A percentile compares a stretch with the other conserved stretches of the same genome.
These are phyloP conservation scores for Lobophora halterata DNA, from an alignment of 2,888 invertebrate genomes.

Conservation along the genomic window DNA sequence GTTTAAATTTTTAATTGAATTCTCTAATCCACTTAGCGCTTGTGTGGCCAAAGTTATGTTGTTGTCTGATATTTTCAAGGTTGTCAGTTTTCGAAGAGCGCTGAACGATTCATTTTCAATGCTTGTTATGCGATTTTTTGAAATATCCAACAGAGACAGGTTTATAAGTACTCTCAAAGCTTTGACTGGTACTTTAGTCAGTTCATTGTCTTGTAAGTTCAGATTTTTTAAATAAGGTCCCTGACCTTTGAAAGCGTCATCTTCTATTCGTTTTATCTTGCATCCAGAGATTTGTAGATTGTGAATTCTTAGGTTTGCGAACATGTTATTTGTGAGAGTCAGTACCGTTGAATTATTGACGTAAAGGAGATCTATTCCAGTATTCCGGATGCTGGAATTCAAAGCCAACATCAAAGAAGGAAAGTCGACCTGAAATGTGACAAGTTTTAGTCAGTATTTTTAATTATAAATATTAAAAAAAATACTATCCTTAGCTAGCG, in stretches of 20 bases:
- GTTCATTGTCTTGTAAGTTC: conserved; percentile 91
- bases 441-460: neutral
- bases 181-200: conserved; percentile 88
- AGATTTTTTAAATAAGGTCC: conserved; percentile 90
- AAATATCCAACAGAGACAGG: conserved; percentile 90
- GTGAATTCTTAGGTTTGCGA: conserved; percentile 86
- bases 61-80: conserved; percentile 93
- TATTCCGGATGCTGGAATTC: conserved; percentile 84
- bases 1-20: conserved; percentile 92
- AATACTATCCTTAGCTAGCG: neutral
- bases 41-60: conserved; percentile 86
- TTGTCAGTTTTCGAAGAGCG: conserved; percentile 86
- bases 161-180: conserved; percentile 85
- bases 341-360: conserved; percentile 92
- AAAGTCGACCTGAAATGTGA: conserved; percentile 84
- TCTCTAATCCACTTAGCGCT: conserved; percentile 90
- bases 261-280: conserved; percentile 85
- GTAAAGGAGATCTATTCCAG: conserved; percentile 90
- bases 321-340: conserved; percentile 83
- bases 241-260: conserved; percentile 90
- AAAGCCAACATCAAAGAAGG: conserved; percentile 86
- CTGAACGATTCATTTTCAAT: conserved; percentile 89
- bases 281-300: conserved; percentile 93
- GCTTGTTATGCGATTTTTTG: conserved; percentile 87
- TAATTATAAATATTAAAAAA: neutral